Evolutionary conservation across 2,113 vertebrate species (phyloP).

Genomic region (Corvus hawaiiensis): DNA sequence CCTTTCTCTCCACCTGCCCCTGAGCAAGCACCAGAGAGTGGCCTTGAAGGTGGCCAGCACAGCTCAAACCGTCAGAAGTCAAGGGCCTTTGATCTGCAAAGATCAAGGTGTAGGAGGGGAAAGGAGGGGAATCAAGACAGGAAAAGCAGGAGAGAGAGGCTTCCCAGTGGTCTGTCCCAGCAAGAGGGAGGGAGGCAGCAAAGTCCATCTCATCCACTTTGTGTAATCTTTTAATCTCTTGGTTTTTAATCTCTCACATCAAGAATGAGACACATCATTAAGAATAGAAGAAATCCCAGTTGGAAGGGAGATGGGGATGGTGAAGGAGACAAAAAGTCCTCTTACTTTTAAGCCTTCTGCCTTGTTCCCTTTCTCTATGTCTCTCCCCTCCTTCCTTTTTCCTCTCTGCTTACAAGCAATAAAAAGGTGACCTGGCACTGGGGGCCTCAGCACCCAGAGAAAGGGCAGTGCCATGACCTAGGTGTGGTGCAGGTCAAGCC

Average conservation of each 20-base stretch:
- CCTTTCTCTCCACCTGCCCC: not conserved
- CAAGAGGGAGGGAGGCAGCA: slow-evolving; percentile 2
- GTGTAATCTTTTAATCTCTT: slow-evolving; percentile 71
- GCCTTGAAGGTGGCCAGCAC: not conserved
- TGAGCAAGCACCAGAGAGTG: not conserved
- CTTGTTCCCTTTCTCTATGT: not conserved
- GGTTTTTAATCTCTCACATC: slow-evolving; percentile 58
- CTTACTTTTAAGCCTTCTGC: not conserved
- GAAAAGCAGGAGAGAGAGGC: not conserved
- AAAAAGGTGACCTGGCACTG: not conserved
- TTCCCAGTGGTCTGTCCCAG: not conserved
- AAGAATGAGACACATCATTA: slow-evolving; percentile 34
- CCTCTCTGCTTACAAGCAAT: not conserved
- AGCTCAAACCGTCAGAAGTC: not conserved
- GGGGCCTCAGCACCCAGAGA: not conserved
- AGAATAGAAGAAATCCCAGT: not conserved
- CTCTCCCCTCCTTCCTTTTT: not conserved
- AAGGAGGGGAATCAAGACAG: not conserved
- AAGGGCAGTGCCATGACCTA: not conserved
- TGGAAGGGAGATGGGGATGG: not conserved
- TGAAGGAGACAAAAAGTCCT: not conserved
- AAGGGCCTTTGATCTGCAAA: slow-evolving; percentile 4
- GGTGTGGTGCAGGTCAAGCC: not conserved
- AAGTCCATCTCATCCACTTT: slow-evolving; percentile 45
- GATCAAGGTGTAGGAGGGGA: not conserved